Conservation (phyloP, 35 echinoderm and acorn worm species). For the Hemicentrotus pulcherrimus region DNA sequence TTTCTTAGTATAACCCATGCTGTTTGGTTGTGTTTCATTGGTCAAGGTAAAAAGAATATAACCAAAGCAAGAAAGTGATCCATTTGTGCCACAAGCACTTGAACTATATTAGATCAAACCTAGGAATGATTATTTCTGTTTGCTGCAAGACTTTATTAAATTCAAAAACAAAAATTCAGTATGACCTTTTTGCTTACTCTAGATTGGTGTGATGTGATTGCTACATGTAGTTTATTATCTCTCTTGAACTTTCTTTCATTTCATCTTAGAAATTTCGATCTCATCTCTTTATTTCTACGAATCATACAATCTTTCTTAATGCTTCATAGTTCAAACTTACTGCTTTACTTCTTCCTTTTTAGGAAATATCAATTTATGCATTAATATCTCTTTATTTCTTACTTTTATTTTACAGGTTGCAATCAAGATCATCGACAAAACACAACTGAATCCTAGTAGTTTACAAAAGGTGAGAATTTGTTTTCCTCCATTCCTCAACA, state of each 20-base stretch:
- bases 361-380: neutral
- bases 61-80: neutral
- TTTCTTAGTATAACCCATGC: neutral
- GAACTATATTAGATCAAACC: conserved; percentile 11
- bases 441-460: conserved; percentile 97
- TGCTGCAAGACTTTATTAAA: neutral
- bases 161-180: neutral
- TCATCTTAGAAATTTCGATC: neutral
- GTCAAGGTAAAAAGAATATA: neutral
- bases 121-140: neutral
- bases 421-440: conserved; percentile 99
- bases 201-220: neutral
- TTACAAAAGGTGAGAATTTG: conserved; percentile 87
- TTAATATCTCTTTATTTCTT: conserved; percentile 33
- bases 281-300: neutral
- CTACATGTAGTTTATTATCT: neutral
- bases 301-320: neutral
- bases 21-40: neutral
- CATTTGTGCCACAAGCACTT: conserved; percentile 16
- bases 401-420: conserved; percentile 85
- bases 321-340: neutral
- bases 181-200: neutral
- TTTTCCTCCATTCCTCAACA: neutral
- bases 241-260: neutral
- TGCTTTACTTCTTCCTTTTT: no score